A percentile compares a stretch with the other conserved stretches of the same genome.
These are phyloP conservation scores for Gopherus evgoodei DNA, from an alignment of 2,113 vertebrate species.

Conservation along the genomic window DNA sequence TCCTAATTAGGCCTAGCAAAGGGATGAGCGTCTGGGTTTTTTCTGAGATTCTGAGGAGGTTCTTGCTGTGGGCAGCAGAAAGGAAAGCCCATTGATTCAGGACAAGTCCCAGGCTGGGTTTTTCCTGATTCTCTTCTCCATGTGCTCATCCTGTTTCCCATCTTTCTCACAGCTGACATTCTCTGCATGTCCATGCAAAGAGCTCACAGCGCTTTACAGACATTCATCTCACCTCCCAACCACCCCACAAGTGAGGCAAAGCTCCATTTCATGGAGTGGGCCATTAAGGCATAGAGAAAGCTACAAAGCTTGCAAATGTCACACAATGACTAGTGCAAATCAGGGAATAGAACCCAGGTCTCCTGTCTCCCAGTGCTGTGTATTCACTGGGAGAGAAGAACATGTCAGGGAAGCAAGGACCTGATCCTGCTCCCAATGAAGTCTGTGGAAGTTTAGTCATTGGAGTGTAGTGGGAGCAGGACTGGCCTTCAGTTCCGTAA, in stretches of 20 bases:
- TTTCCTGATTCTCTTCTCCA: background rate
- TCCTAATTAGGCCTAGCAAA: constrained; percentile 42
- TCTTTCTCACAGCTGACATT: background rate
- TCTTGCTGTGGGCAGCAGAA: background rate
- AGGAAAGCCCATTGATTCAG: background rate
- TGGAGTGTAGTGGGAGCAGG: background rate
- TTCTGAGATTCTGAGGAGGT: constrained; percentile 31
- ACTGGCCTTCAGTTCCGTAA: background rate
- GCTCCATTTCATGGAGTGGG: background rate
- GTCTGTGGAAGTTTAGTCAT: background rate
- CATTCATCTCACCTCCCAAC: background rate
- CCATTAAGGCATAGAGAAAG: background rate
- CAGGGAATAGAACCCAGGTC: background rate
- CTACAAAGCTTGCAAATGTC: background rate
- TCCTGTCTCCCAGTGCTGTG: background rate
- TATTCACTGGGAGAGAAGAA: background rate
- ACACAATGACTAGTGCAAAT: background rate
- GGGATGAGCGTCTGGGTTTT: background rate
- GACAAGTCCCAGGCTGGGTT: background rate
- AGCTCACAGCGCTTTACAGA: background rate
- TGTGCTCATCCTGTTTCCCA: background rate
- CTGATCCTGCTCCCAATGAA: background rate
- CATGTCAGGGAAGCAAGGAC: background rate
- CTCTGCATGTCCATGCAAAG: background rate
- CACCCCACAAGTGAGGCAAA: background rate